A percentile compares a stretch with the other conserved stretches of the same genome.
Conservation (phyloP, 2,113 vertebrate species). For the Nothocercus nigrocapillus region DNA sequence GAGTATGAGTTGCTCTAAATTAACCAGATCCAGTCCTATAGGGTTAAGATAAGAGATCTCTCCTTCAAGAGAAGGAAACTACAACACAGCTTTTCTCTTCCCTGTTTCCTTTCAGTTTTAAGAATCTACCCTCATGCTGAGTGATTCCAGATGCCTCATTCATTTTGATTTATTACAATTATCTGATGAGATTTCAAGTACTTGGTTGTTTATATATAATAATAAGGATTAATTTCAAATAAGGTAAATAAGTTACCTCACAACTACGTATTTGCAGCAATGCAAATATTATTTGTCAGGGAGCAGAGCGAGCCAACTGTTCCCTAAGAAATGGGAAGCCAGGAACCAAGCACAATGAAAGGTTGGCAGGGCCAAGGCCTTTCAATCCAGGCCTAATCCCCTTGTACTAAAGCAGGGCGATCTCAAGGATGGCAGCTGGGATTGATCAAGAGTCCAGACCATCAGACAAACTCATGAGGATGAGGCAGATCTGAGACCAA, state of each 20-base stretch:
- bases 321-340: not conserved
- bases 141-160: not conserved
- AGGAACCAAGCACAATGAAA: not conserved
- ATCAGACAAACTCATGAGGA: not conserved
- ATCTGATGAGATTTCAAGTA: conserved; percentile 1
- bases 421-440: not conserved
- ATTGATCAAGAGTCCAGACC: not conserved
- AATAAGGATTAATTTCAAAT: not conserved
- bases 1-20: not conserved
- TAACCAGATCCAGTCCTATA: not conserved
- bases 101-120: not conserved
- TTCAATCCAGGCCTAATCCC: not conserved
- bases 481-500: not conserved
- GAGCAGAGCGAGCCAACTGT: not conserved
- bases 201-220: not conserved
- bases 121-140: not conserved
- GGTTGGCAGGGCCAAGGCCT: not conserved
- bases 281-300: not conserved
- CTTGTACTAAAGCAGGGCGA: not conserved
- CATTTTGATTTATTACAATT: not conserved
- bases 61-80: not conserved
- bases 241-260: not conserved
- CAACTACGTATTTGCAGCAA: not conserved
- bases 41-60: not conserved
- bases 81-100: not conserved